phyloP scores from a whole-genome alignment of 2,113 vertebrate species.

The Hyla sarda region DNA sequence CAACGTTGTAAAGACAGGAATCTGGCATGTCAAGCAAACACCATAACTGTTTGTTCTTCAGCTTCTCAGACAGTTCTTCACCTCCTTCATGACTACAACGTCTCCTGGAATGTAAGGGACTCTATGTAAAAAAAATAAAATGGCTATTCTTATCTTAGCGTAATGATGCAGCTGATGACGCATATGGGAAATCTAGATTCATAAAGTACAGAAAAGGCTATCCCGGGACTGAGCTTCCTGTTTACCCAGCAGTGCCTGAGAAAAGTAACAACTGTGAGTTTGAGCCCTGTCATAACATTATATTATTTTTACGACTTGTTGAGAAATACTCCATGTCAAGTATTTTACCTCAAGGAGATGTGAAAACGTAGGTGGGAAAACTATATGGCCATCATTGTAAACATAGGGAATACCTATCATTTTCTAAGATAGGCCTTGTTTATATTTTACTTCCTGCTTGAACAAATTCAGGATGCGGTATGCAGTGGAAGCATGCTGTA shows the following conservation, averaged over 20 bases:
- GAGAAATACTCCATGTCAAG: constrained; percentile 64
- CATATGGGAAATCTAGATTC: constrained; percentile 60
- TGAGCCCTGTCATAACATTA: constrained; percentile 58
- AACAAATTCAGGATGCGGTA: not conserved
- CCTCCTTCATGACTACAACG: constrained; percentile 58
- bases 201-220: constrained; percentile 63
- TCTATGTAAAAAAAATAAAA: constrained; percentile 28
- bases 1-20: not conserved
- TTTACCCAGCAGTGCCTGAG: constrained; percentile 65
- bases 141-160: constrained; percentile 64
- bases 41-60: not conserved
- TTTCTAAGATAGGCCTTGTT: not conserved
- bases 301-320: constrained; percentile 61
- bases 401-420: constrained; percentile 35
- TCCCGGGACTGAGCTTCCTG: constrained; percentile 65
- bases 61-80: constrained; percentile 52
- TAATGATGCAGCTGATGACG: constrained; percentile 61
- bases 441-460: not conserved
- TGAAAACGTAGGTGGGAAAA: constrained; percentile 61
- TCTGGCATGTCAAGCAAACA: constrained; percentile 16
- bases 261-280: constrained; percentile 66
- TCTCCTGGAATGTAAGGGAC: constrained; percentile 43
- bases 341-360: constrained; percentile 34
- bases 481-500: not conserved
- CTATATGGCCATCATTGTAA: constrained; percentile 27